Evolutionary conservation across 2,797 vertebrate species (phyloP), one percentile per base, ranked within the genome.

Genomic region (Danio aesculapii): DNA sequence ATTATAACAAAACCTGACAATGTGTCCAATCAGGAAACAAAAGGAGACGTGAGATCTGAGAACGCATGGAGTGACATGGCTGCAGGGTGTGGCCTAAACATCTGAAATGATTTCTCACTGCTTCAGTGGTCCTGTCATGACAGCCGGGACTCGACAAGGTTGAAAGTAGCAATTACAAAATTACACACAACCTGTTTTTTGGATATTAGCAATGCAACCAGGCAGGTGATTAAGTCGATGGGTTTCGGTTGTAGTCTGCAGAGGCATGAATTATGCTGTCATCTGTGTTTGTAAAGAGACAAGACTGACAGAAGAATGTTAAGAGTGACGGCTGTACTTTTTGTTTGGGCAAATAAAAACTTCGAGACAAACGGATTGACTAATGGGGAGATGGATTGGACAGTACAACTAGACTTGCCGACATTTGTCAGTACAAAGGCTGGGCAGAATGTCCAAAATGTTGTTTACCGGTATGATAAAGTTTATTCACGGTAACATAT

Each of bases 151-250:
- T 73, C 58, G 61, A 74, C 61, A 57, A 39, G 11, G 11, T 46
- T 71, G 39, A 41, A 67, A 12, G n/a, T 50, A 59, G 69, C n/a
- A 67, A 71, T 79, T 79, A 75, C 9, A 0, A 62, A 83, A 83
- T 71, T 50, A 71, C 52, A 55, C 16, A 57, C 4, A 17, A 50
- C 77, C 6, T 57, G 59, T 39, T 74, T 68, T 67, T 79, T n/a
- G 57, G 17, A 79, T 53, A 63, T 41, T 41, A 83, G 68, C 66
- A 80, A 71, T 70, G 77, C 43, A 66, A 69, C 58, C 64, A 52
- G 63, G 30, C 41, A 66, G 70, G 62, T 74, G 62, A 50, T n/a
- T 21, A 12, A 67, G 44, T 39, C 50, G 39, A 73, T 43, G 11
- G 12, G 61, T 58, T 67, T 81, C 7, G 21, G 30, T 67, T 66